Evolutionary conservation across 1,140 invertebrate genomes (phyloP).

Genomic region (Schlechtendalia chinensis): DNA sequence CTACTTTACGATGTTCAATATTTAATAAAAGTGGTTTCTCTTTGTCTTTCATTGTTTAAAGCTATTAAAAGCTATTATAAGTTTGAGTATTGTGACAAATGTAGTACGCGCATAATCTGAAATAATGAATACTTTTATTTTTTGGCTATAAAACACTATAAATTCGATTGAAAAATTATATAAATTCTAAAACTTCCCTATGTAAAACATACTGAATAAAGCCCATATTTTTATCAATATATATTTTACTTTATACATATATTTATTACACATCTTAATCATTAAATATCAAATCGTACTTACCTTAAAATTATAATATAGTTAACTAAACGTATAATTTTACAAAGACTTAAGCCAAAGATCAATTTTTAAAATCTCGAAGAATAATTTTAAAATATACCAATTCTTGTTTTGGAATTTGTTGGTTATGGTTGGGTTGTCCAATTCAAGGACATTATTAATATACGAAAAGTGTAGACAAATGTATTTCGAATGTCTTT

Average conservation of each 20-base stretch:
- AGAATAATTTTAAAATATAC: conserved; percentile 31
- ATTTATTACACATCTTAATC: not conserved
- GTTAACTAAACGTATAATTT: not conserved
- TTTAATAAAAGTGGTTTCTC: conserved; percentile 44
- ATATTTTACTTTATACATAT: not conserved
- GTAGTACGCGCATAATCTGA: conserved; percentile 12
- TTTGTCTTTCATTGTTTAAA: conserved; percentile 42
- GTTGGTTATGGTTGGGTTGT: conserved; percentile 19
- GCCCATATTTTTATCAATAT: not conserved
- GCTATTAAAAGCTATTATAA: not conserved
- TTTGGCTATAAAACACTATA: not conserved
- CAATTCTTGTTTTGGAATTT: conserved; percentile 33
- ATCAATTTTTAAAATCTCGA: not conserved
- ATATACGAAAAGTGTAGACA: not conserved
- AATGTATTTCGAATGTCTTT: conserved; percentile 7
- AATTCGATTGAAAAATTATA: not conserved
- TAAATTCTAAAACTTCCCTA: not conserved
- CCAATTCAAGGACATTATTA: conserved; percentile 29
- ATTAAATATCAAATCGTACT: not conserved
- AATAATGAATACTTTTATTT: not conserved
- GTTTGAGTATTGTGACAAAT: not conserved
- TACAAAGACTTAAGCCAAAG: not conserved
- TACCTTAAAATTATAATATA: not conserved
- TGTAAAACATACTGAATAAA: conserved; percentile 18
- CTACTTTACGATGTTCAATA: conserved; percentile 39